These are phyloP conservation scores for Artibeus lituratus DNA, from an alignment of 2,797 vertebrate genomes.

Conservation along the genomic window DNA sequence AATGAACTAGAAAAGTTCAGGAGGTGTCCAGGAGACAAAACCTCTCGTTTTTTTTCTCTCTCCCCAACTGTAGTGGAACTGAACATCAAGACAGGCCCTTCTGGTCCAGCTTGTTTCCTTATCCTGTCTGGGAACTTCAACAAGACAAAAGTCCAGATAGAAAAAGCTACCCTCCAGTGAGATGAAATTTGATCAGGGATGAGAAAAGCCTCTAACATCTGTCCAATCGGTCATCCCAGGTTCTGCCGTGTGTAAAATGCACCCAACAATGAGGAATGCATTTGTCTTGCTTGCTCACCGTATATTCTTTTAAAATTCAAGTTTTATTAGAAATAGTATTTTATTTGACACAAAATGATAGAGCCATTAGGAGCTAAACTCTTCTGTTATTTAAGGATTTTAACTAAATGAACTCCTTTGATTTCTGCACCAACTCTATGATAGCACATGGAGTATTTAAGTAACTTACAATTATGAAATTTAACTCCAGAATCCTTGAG, in stretches of 20 bases:
- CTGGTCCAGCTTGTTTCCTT: neutral
- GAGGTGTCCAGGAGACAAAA: no score
- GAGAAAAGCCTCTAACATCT: neutral
- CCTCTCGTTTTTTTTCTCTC: neutral
- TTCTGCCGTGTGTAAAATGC: neutral
- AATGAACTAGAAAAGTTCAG: no score
- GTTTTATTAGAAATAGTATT: neutral
- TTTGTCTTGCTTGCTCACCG: neutral
- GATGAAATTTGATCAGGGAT: neutral
- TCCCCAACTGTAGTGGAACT: neutral
- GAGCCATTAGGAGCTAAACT: neutral
- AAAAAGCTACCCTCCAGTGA: neutral
- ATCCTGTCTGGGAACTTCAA: neutral
- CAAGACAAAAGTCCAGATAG: neutral
- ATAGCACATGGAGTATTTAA: neutral
- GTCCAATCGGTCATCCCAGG: no score
- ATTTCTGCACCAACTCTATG: neutral
- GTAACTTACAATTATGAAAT: neutral
- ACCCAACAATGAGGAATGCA: neutral
- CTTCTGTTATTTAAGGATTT: neutral
- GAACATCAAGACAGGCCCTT: neutral
- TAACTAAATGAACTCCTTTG: neutral
- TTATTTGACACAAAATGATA: neutral
- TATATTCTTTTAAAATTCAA: neutral
- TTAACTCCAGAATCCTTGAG: neutral